phyloP scores from a whole-genome alignment of 2,113 vertebrate genomes.

The Egretta garzetta region DNA sequence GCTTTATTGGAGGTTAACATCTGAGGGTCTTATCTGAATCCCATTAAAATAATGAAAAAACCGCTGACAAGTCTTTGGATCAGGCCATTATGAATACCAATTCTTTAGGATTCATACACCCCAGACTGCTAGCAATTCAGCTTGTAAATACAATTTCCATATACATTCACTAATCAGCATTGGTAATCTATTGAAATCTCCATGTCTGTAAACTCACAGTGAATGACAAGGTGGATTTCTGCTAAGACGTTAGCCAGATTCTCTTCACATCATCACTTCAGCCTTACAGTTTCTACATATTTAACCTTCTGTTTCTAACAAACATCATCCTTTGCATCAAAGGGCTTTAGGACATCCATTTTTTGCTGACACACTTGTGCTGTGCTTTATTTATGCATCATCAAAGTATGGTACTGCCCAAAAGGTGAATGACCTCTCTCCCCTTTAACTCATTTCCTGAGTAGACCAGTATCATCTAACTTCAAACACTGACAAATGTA shows the following conservation, averaged over 20 bases:
- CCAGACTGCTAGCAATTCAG: neutral
- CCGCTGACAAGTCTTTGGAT: neutral
- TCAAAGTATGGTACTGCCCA: conserved; percentile 38
- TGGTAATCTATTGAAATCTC: conserved; percentile 7
- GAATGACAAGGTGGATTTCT: conserved; percentile 7
- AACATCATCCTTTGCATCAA: conserved; percentile 26
- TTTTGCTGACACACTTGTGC: conserved; percentile 28
- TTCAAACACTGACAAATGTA: conserved; percentile 69
- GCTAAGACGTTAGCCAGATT: neutral
- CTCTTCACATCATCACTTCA: neutral
- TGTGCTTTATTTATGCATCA: conserved; percentile 64
- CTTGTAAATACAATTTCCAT: neutral
- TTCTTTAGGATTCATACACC: neutral
- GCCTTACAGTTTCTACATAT: neutral
- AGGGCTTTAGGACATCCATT: conserved; percentile 13
- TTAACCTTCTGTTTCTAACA: conserved; percentile 54
- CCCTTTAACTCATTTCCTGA: conserved; percentile 46
- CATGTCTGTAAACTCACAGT: neutral
- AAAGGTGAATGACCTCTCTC: conserved; percentile 41
- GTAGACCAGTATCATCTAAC: conserved; percentile 53
- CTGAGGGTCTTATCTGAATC: neutral
- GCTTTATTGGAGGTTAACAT: neutral
- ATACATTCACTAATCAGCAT: neutral
- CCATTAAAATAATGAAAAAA: neutral
- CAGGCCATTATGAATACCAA: neutral